Conservation (phyloP, 2,797 vertebrate genomes). For the Eulemur coronatus region DNA sequence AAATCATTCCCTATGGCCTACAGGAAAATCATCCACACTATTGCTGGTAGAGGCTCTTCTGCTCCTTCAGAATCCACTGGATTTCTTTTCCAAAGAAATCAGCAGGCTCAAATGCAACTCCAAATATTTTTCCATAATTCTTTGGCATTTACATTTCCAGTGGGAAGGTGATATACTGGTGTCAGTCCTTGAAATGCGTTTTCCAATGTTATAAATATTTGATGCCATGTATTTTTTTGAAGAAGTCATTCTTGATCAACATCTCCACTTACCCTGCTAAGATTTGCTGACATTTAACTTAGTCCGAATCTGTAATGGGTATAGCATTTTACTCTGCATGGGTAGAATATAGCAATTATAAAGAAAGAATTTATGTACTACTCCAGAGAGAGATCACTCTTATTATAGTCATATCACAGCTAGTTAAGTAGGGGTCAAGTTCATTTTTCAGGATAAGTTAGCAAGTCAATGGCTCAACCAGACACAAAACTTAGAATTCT, state of each 20-base stretch:
- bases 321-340: conserved; percentile 25
- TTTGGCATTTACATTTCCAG: background rate
- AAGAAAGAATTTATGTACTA: background rate
- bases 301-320: background rate
- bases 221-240: background rate
- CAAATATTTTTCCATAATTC: background rate
- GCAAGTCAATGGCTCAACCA: background rate
- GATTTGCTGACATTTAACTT: conserved; percentile 12
- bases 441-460: conserved; percentile 16
- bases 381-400: background rate
- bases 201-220: conserved; percentile 22
- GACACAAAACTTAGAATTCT: background rate
- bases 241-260: conserved; percentile 26
- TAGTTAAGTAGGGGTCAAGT: conserved; percentile 12
- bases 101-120: background rate
- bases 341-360: conserved; percentile 25
- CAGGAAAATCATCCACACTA: conserved; percentile 30
- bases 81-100: background rate
- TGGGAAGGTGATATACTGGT: background rate
- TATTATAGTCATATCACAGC: background rate
- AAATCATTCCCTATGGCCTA: conserved; percentile 64
- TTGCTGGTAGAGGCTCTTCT: conserved; percentile 3
- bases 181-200: background rate
- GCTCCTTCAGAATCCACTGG: background rate
- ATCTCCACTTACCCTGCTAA: background rate